phyloP scores from a whole-genome alignment of 2,797 vertebrate genomes.

The Tangara arthus region DNA sequence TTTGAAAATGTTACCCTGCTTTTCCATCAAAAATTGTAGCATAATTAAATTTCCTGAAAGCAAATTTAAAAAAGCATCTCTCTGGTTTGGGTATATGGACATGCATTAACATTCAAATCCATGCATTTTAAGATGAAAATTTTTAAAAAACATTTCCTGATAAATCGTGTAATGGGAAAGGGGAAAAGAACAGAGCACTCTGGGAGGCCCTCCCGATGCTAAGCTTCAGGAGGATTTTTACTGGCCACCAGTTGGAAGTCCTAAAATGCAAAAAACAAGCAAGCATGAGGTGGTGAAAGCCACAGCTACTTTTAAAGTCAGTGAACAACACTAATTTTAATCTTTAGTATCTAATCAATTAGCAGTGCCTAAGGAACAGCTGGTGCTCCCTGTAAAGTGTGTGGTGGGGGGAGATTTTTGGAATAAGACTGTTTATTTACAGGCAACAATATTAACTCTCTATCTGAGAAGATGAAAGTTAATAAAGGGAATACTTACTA shows the following conservation, averaged over 20 bases:
- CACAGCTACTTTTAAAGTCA: background rate
- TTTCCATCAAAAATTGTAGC: background rate
- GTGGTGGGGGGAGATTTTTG: background rate
- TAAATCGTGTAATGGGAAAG: background rate
- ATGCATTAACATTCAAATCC: background rate
- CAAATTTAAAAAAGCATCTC: too few species aligned
- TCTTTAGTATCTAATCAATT: slow-evolving; percentile 4
- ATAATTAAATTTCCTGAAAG: background rate
- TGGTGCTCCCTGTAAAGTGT: background rate
- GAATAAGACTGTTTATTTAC: background rate
- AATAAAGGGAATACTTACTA: background rate
- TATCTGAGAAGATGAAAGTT: background rate
- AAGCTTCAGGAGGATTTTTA: background rate
- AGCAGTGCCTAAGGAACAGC: background rate
- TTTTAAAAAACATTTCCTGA: background rate
- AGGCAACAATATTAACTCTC: background rate
- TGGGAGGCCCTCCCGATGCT: accelerated
- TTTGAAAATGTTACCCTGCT: background rate
- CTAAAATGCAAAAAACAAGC: background rate
- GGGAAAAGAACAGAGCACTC: background rate
- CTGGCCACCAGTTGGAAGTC: background rate
- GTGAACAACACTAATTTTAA: background rate
- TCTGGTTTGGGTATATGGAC: background rate
- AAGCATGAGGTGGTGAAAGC: background rate
- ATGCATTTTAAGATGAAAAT: background rate